Percentiles rank a stretch among this genome's conserved stretches.
Conservation (phyloP, 1,140 invertebrate species). For the Sycobia sp. region DNA sequence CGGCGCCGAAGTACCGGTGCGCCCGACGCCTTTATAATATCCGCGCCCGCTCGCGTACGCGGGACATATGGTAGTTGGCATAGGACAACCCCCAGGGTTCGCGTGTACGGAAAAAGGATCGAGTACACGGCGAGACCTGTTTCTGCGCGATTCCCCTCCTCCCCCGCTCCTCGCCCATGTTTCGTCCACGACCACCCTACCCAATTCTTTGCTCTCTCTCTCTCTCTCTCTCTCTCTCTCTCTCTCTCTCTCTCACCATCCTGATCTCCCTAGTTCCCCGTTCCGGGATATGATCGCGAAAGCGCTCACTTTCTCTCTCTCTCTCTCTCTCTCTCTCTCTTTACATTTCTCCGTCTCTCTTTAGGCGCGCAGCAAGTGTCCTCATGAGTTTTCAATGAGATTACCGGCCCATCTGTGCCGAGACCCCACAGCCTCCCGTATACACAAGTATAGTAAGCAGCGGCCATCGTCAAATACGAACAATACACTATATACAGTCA, state of each 20-base stretch:
- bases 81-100: constrained; percentile 35
- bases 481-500: constrained; percentile 59
- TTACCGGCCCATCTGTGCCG: constrained; percentile 62
- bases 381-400: constrained; percentile 64
- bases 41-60: constrained; percentile 49
- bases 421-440: constrained; percentile 50
- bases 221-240: too few species aligned
- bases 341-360: background rate
- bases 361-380: constrained; percentile 46
- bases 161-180: constrained; percentile 30
- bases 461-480: too few species aligned
- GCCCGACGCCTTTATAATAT: background rate
- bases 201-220: too few species aligned
- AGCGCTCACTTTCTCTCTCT: too few species aligned
- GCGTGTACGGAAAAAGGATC: too few species aligned
- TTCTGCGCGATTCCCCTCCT: constrained; percentile 19
- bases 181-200: background rate
- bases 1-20: too few species aligned
- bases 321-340: too few species aligned
- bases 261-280: too few species aligned
- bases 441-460: too few species aligned
- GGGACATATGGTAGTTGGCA: constrained; percentile 62
- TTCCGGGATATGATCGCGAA: too few species aligned
- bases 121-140: too few species aligned
- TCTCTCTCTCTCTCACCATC: too few species aligned